Evolutionary conservation across 2,113 vertebrate genomes (phyloP).

Genomic region (Gambusia holbrooki): DNA sequence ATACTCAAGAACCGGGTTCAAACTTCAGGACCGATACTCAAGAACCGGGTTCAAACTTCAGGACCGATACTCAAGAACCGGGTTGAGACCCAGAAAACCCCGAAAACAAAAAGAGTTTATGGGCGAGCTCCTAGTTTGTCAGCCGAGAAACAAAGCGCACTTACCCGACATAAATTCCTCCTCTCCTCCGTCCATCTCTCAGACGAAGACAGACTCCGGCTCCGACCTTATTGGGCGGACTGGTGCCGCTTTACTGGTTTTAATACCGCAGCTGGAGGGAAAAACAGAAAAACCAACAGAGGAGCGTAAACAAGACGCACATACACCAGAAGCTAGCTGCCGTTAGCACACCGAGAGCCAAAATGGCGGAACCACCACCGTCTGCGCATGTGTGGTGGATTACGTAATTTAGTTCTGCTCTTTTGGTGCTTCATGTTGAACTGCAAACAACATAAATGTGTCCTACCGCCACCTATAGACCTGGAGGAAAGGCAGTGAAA

Average conservation of each 20-base stretch:
- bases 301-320: background rate
- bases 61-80: background rate
- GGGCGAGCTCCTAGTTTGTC: background rate
- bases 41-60: background rate
- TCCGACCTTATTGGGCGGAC: background rate
- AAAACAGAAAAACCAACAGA: background rate
- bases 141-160: slow-evolving; percentile 40
- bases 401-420: slow-evolving; percentile 8
- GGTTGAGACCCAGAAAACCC: too few species aligned
- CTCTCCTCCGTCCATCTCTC: slow-evolving; percentile 77
- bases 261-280: background rate
- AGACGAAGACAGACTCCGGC: background rate
- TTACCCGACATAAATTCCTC: slow-evolving; percentile 78
- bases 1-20: background rate
- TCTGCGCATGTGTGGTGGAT: slow-evolving; percentile 52
- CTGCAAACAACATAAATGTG: background rate
- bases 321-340: slow-evolving; percentile 10
- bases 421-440: background rate
- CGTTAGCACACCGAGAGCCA: slow-evolving; percentile 16
- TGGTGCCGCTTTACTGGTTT: accelerated
- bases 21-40: background rate
- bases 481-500: too few species aligned
- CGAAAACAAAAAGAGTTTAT: background rate
- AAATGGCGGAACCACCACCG: slow-evolving; percentile 56
- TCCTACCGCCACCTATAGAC: background rate